Evolutionary conservation across 2,888 invertebrate species (phyloP), one percentile per base, ranked within the genome.

Genomic region (Eupithecia centaureata): DNA sequence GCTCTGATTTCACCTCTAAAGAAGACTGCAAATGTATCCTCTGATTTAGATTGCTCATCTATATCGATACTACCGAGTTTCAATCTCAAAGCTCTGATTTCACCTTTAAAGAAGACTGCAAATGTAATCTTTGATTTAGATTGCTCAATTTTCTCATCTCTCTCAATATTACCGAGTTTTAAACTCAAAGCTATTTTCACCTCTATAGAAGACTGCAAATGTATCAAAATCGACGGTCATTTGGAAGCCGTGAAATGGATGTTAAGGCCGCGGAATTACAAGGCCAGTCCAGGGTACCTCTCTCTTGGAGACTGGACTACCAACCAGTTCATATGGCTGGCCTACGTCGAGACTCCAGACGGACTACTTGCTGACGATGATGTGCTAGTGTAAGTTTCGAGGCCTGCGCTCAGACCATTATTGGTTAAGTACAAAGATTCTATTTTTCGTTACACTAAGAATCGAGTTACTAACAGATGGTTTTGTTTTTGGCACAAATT

Each of bases 291-390:
- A 0, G 87, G 86, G 0, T 67, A 72, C 54, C 78, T 92, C 13
- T 71, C 82, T 0, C 59, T 90, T 0, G 88, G 80, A 0, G 90
- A 91, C 67, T 92, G 90, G 90, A 79, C 79, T 0, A 60, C 71
- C 22, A 76, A 86, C 63, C 84, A 84, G 0, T 82, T 82, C 72
- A 84, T 88, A 47, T 92, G 92, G 92, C 77, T 91, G 1, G 77
- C 85, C 63, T 88, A 89, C 65, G 87, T 90, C 5, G 82, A 86
- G 67, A 90, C 86, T 71, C 67, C 76, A 2, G 85, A 89, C 32
- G 91, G 89, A 0, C 18, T 82, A n/a, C 67, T 90, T 1, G 67
- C 77, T 15, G 81, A 85, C 1, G 91, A 92, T 71, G 85, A 89
- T 58, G 88, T 89, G 1, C 77, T 92, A 1, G 76, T 83, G 92